These are phyloP conservation scores for Megaceryle torquata DNA, from an alignment of 2,113 vertebrate genomes.

Conservation along the genomic window DNA sequence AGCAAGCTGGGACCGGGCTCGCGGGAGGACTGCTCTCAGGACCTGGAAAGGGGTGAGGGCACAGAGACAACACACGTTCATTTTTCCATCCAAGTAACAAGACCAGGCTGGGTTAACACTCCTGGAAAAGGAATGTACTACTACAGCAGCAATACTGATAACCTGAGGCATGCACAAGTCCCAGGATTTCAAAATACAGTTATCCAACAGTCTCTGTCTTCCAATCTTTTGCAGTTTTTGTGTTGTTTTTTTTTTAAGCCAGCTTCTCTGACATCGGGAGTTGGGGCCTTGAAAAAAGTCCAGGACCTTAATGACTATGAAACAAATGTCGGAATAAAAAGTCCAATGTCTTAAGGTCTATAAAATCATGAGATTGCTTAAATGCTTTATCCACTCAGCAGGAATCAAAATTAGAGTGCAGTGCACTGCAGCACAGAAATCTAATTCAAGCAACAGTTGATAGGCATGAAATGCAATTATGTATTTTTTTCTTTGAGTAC, in stretches of 20 bases:
- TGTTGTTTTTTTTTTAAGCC: neutral
- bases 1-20: slow-evolving; percentile 88
- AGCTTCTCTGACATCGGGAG: neutral
- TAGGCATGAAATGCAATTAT: slow-evolving; percentile 41
- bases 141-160: neutral
- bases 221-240: neutral
- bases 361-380: slow-evolving; percentile 10
- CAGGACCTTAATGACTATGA: neutral
- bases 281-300: neutral
- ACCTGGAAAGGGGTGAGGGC: slow-evolving; percentile 76
- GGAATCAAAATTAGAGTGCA: slow-evolving; percentile 29
- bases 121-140: neutral
- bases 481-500: slow-evolving; percentile 10
- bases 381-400: slow-evolving; percentile 21
- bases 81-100: neutral
- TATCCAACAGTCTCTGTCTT: neutral
- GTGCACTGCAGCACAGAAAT: slow-evolving; percentile 42
- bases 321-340: neutral
- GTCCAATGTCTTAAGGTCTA: neutral
- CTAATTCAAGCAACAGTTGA: slow-evolving; percentile 54
- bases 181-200: neutral
- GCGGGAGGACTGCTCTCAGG: slow-evolving; percentile 94
- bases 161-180: neutral
- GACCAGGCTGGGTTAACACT: neutral
- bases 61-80: slow-evolving; percentile 51